Percentiles rank a stretch among this genome's conserved stretches.
phyloP scores from a whole-genome alignment of 2,797 vertebrate genomes.

The Threskiornis aethiopicus region DNA sequence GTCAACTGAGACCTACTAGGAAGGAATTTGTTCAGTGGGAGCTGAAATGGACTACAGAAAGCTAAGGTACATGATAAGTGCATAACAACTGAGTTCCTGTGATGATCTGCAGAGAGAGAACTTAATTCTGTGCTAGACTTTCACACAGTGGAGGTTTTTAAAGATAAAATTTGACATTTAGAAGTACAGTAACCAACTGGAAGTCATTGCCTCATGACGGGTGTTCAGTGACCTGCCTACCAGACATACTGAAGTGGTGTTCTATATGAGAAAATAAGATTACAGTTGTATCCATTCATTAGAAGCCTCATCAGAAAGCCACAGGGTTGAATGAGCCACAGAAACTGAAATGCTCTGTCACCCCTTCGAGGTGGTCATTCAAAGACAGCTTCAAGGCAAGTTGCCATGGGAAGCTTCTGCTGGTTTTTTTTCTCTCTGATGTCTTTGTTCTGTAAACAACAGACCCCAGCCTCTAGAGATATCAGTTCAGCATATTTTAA shows the following conservation, averaged over 20 bases:
- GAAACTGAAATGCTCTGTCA: neutral
- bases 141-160: neutral
- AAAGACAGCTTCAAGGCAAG: neutral
- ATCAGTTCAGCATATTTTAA: neutral
- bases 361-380: fast-evolving
- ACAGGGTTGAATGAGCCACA: neutral
- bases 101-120: neutral
- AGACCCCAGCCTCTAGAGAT: neutral
- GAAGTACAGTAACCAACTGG: neutral
- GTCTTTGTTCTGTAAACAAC: neutral
- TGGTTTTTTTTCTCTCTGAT: neutral
- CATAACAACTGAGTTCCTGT: neutral
- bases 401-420: neutral
- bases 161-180: neutral
- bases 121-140: neutral
- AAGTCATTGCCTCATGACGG: neutral
- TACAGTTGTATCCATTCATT: neutral
- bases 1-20: neutral
- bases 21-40: neutral
- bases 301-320: neutral
- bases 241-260: neutral
- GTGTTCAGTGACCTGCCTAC: neutral
- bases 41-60: neutral
- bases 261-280: neutral
- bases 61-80: neutral